Conservation (phyloP, 2,797 vertebrate species). For the Phalanger gymnotis region DNA sequence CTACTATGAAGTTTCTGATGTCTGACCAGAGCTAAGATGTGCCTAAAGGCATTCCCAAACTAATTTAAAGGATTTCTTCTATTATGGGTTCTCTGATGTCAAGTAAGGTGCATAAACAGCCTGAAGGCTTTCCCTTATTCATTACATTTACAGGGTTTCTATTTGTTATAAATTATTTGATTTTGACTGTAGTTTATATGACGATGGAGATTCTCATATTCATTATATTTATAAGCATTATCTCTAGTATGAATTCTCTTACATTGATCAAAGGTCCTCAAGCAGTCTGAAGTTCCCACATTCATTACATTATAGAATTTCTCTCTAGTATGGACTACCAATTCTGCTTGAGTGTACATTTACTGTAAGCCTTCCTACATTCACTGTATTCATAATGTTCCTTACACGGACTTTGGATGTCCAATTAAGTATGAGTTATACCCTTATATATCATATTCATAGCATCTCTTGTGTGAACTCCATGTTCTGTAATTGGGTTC, state of each 20-base stretch:
- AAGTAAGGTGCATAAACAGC: constrained; percentile 74
- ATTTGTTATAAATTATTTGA: constrained; percentile 76
- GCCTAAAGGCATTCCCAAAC: constrained; percentile 23
- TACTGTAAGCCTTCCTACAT: constrained; percentile 67
- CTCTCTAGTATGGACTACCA: constrained; percentile 50
- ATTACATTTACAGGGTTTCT: constrained; percentile 75
- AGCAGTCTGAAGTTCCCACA: constrained; percentile 62
- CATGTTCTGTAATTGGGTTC: constrained; percentile 73
- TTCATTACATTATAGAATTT: constrained; percentile 48
- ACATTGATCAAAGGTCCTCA: constrained; percentile 30
- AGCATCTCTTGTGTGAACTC: constrained; percentile 23
- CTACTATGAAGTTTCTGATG: constrained; percentile 4
- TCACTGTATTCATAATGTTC: constrained; percentile 73
- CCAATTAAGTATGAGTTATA: constrained; percentile 77
- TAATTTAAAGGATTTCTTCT: constrained; percentile 27
- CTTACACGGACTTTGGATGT: constrained; percentile 78
- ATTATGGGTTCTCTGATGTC: constrained; percentile 66
- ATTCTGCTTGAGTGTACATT: constrained; percentile 43
- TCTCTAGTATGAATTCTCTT: constrained; percentile 50
- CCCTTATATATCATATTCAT: constrained; percentile 71
- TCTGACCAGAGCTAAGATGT: background rate
- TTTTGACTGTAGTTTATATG: constrained; percentile 77
- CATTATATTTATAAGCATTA: constrained; percentile 47
- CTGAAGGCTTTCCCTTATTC: constrained; percentile 79
- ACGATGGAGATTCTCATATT: constrained; percentile 74